Percentiles rank a stretch among this genome's conserved stretches.
Conservation (phyloP, 2,113 vertebrate species). For the Campylorhamphus procurvoides region DNA sequence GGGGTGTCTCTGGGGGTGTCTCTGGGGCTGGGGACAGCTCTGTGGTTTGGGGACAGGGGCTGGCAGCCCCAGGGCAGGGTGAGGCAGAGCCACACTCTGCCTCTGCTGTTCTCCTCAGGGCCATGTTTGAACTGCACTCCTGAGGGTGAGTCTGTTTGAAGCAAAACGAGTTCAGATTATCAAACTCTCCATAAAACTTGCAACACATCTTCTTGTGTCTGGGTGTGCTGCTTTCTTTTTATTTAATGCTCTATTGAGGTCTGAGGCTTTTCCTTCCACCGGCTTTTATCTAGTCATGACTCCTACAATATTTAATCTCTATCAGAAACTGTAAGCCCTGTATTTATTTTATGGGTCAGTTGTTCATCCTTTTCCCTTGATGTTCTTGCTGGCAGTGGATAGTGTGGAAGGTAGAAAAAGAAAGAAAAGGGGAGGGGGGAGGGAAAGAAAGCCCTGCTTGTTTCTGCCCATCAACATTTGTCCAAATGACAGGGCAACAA, state of each 20-base stretch:
- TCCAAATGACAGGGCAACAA: slow-evolving; percentile 74
- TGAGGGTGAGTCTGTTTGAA: neutral
- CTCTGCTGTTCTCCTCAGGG: neutral
- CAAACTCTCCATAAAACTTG: neutral
- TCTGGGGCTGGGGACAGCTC: neutral
- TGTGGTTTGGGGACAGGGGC: neutral
- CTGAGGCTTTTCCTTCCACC: slow-evolving; percentile 61
- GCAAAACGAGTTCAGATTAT: neutral
- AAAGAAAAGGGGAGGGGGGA: neutral
- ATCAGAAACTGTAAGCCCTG: slow-evolving; percentile 71
- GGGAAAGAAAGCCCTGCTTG: neutral
- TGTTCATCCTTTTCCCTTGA: slow-evolving; percentile 72
- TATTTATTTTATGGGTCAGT: slow-evolving; percentile 74
- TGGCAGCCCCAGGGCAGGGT: neutral
- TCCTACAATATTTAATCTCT: slow-evolving; percentile 77
- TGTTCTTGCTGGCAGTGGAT: slow-evolving; percentile 34
- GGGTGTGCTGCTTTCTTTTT: slow-evolving; percentile 6
- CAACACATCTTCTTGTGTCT: neutral
- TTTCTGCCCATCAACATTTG: slow-evolving; percentile 68
- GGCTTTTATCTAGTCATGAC: slow-evolving; percentile 74
- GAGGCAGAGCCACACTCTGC: neutral
- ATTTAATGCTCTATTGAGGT: slow-evolving; percentile 46
- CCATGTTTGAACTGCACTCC: neutral
- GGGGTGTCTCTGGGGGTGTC: neutral
- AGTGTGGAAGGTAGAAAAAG: neutral